Evolutionary conservation across 2,113 vertebrate genomes (phyloP), one percentile per base, ranked within the genome.

Genomic region (Tympanuchus pallidicinctus): DNA sequence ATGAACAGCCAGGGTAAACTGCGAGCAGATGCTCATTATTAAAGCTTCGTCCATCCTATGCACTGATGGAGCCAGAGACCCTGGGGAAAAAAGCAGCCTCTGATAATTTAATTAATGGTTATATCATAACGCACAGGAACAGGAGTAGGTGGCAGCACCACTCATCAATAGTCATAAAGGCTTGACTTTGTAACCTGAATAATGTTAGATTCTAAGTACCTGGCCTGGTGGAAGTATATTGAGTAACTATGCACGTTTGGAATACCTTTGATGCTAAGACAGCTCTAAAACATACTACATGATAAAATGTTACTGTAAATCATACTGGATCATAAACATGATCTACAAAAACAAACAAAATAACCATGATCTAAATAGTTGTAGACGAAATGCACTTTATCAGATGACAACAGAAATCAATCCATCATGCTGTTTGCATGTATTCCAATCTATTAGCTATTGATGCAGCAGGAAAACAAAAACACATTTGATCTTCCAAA

Each of bases 101-200:
- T 90, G 40, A 87, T 34, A 82, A 34, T 22, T 7, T 43, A 75
- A 88, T 63, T 92, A 86, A 70, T 63, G 77, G 27, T 59, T 77
- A n/a, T 61, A 69, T 61, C 54, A 90, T 90, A 78, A 76, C 59
- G 77, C 24, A 95, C 27, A 70, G 36, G 10, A 89, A 72, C 47
- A 76, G 2, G 2, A 8, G 15, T 6, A 1, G 40, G 38, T 25
- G 30, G 63, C 38, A 91, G 50, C 34, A 25, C 18, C 45, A 12
- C 30, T 82, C 82, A 90, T 90, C 89, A 76, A 94, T 69, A 86
- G 36, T 54, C 70, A 88, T 48, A 92, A 72, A 79, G 45, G 70
- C 21, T 59, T 34, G n/a, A 90, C 63, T 78, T 54, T 72, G 30
- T 60, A 90, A 79, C 18, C 65, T 38, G 27, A 74, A 74, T 72